These are phyloP conservation scores for Troglohyphantes excavatus DNA, from an alignment of 2,888 invertebrate species.

Conservation along the genomic window DNA sequence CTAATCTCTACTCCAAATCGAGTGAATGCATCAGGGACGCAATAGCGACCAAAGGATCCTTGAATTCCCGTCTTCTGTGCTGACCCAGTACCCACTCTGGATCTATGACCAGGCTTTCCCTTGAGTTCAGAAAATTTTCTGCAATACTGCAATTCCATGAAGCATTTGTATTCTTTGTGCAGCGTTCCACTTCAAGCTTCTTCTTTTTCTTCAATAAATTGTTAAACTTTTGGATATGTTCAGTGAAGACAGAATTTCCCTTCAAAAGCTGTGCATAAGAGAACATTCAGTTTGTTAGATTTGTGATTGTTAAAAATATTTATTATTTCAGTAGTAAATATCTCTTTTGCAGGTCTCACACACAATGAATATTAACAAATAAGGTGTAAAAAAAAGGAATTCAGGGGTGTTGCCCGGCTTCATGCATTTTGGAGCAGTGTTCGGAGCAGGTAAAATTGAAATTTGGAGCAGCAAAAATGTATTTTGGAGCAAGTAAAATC, in stretches of 20 bases:
- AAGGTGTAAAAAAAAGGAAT: no score
- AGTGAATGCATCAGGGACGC: slow-evolving; percentile 42
- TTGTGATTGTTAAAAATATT: no score
- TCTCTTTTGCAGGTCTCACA: no score
- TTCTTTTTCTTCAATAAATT: slow-evolving; percentile 17
- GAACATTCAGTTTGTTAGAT: background rate
- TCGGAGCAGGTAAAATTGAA: no score
- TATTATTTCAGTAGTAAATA: no score
- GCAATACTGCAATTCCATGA: no score
- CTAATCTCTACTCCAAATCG: background rate
- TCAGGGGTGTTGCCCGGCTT: no score
- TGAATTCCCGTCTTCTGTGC: slow-evolving; percentile 46
- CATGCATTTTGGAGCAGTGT: no score
- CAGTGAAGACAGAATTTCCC: background rate
- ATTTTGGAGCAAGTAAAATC: no score
- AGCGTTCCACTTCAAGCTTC: slow-evolving; percentile 17
- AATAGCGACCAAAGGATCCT: slow-evolving; percentile 57
- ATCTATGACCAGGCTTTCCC: slow-evolving; percentile 46
- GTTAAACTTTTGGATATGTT: slow-evolving; percentile 40
- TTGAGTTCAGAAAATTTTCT: background rate
- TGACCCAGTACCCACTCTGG: slow-evolving; percentile 69
- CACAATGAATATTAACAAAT: no score
- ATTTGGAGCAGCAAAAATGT: no score
- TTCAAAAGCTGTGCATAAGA: slow-evolving; percentile 48
- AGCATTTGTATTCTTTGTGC: background rate